Percentiles rank a stretch among this genome's conserved stretches.
Conservation (phyloP, 2,113 vertebrate species). For the Panurus biarmicus region DNA sequence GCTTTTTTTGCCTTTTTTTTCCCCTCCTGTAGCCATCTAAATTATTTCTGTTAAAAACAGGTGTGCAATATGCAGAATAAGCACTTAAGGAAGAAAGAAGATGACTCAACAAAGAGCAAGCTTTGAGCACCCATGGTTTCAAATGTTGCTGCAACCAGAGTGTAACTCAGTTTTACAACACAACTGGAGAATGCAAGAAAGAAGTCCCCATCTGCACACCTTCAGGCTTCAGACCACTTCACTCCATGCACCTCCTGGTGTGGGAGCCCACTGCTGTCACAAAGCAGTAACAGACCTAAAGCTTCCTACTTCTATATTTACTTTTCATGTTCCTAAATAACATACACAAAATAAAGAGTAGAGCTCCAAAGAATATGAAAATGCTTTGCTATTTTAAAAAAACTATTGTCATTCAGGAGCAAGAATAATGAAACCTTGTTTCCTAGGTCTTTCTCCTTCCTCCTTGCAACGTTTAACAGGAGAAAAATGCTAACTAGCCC, state of each 20-base stretch:
- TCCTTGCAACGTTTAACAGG: fast-evolving
- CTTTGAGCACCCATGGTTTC: neutral
- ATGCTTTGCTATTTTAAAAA: neutral
- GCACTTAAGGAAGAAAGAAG: neutral
- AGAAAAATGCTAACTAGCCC: neutral
- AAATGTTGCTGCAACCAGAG: fast-evolving
- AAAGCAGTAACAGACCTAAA: neutral
- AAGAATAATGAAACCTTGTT: neutral
- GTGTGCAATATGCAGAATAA: neutral
- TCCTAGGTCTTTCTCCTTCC: neutral
- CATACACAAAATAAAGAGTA: neutral
- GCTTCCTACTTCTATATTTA: neutral
- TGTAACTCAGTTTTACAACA: neutral
- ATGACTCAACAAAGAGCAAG: neutral
- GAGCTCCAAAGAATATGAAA: neutral
- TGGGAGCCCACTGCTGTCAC: neutral
- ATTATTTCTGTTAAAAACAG: neutral
- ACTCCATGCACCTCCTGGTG: fast-evolving
- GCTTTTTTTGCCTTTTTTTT: too few relatives aligned
- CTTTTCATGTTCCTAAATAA: neutral
- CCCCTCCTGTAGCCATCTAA: neutral
- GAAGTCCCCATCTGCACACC: neutral
- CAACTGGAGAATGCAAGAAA: neutral
- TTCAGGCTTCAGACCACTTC: neutral
- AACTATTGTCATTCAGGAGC: neutral